Percentiles rank a stretch among this genome's conserved stretches.
phyloP scores from a whole-genome alignment of 1,140 invertebrate species.

The Radopholus similis region DNA sequence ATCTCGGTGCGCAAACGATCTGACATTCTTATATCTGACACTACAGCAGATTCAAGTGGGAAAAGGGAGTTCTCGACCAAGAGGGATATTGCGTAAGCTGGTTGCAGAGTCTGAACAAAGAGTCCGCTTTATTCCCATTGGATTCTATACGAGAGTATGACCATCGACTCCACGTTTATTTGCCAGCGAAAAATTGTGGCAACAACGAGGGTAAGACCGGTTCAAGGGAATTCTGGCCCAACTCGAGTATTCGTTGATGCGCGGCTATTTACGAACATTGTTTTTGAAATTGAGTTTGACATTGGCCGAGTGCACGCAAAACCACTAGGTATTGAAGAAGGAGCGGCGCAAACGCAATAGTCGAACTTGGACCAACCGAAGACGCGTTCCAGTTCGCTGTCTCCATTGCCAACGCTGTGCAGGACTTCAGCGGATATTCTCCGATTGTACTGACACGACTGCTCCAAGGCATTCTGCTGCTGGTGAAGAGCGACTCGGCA shows the following conservation, averaged over 20 bases:
- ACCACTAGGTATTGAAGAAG: slow-evolving; percentile 18
- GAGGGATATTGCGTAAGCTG: no score
- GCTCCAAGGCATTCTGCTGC: slow-evolving; percentile 46
- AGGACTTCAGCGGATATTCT: slow-evolving; percentile 24
- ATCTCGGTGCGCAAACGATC: no score
- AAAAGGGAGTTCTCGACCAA: no score
- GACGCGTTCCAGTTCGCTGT: slow-evolving; percentile 43
- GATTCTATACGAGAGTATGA: slow-evolving; percentile 27
- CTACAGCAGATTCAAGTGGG: no score
- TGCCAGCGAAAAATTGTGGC: slow-evolving; percentile 31
- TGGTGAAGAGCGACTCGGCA: slow-evolving; percentile 50
- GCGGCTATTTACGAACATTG: not conserved
- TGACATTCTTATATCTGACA: no score
- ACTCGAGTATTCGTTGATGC: slow-evolving; percentile 14
- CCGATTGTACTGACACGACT: slow-evolving; percentile 36
- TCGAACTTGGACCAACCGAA: slow-evolving; percentile 50
- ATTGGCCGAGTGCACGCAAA: slow-evolving; percentile 29
- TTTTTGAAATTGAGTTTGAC: slow-evolving; percentile 17
- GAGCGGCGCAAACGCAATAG: slow-evolving; percentile 24
- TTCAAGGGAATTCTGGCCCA: slow-evolving; percentile 29
- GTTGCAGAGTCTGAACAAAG: no score
- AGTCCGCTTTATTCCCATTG: slow-evolving; percentile 27
- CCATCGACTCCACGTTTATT: slow-evolving; percentile 22
- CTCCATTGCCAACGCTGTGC: slow-evolving; percentile 11
- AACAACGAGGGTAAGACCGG: slow-evolving; percentile 21